Base-by-base conservation (phyloP, 2,113 vertebrate species). In the Amphiprion percula region DNA sequence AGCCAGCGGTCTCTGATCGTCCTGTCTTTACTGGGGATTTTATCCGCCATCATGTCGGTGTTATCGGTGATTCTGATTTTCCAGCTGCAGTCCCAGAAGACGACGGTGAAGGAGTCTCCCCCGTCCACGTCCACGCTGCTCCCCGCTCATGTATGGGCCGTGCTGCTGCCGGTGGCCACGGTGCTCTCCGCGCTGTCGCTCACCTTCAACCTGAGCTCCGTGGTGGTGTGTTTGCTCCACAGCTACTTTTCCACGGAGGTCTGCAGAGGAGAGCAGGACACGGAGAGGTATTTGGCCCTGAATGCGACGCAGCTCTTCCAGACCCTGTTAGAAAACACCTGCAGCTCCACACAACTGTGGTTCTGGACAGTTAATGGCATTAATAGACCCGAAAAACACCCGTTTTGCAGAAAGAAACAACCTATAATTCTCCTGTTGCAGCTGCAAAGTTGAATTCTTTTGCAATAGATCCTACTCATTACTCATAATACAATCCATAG, bases 31-130 rank as follows among this genome's bases (percentile, higher is more conserved):
- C 91, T 97, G 77, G 97, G 96, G 10, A 80, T 95, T 9, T 67
- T 96, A 26, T 95, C 97, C 6, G 96, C 95, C 0, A 90, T 96
- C 82, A 94, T 97, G 96, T 94, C 95, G 0, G 91, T 95, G 8
- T 90, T 98, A 71, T 95, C 96, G 53, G 96, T 95, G 68, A 93
- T 94, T 85, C 89, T 98, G 85, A 94, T 98, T 80, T 96, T 96
- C 86, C 97, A 97, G 93, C 92, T 97, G 14, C 95, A 96, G 79
- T 82, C 93, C 2, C 95, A 92, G 4, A 94, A 88, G 76, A 33
- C 77, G 58, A 6, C 87, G 15, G 71, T 85, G 74, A 93, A 69
- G 72, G 83, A 94, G 44, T 83, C 87, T 8, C 67, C 86, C 0
- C n/a, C 80, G 1, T 75, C 88, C 46, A 21, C 63, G 67, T 72